Conservation (phyloP, 2,888 invertebrate genomes). For the Erebia ligea region DNA sequence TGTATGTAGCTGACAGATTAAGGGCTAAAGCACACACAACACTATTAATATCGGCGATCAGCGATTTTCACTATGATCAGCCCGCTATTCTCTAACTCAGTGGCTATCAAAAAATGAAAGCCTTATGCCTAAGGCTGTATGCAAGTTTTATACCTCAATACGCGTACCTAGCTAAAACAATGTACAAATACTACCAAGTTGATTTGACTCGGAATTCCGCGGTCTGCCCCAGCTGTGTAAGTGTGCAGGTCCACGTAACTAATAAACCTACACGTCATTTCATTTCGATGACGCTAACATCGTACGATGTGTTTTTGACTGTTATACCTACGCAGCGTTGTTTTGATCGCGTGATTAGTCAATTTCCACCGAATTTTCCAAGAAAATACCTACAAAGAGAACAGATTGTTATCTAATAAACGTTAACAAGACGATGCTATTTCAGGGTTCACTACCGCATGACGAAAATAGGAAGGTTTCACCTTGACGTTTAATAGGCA, state of each 20-base stretch:
- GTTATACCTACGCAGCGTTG: conserved; percentile 34
- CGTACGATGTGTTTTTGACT: conserved; percentile 65
- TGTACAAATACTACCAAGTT: no score
- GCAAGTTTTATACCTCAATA: no score
- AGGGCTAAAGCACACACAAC: background rate
- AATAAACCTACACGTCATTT: conserved; percentile 57
- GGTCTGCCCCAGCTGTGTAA: conserved; percentile 3
- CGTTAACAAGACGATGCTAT: background rate
- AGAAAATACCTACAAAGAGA: background rate
- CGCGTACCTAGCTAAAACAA: no score
- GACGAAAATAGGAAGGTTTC: background rate
- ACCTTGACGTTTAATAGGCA: background rate
- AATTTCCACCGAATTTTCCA: conserved; percentile 21
- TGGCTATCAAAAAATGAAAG: no score
- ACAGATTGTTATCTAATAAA: conserved; percentile 1
- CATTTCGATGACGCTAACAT: conserved; percentile 64
- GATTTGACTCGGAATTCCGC: background rate
- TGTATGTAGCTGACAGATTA: background rate
- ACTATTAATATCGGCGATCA: background rate
- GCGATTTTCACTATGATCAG: no score
- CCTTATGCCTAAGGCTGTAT: no score
- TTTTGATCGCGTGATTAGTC: conserved; percentile 30
- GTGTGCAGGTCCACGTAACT: conserved; percentile 45
- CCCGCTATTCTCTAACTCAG: no score
- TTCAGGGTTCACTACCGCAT: background rate